phyloP scores from a whole-genome alignment of 2,113 vertebrate genomes.

The Psittacara wagleri region DNA sequence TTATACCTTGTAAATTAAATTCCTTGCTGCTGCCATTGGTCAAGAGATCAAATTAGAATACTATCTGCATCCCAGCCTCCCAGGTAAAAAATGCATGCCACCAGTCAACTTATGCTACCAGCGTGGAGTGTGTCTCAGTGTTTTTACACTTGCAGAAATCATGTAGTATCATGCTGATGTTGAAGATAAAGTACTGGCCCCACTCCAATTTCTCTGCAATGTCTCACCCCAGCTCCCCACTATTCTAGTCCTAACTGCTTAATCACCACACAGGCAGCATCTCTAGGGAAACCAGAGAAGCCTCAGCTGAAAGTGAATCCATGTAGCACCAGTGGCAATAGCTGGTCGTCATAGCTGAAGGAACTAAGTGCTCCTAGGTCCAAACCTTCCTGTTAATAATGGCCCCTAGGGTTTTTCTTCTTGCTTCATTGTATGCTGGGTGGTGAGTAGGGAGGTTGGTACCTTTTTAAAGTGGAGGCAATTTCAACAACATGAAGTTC shows the following conservation, averaged over 20 bases:
- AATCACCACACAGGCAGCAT: background rate
- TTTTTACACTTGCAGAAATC: background rate
- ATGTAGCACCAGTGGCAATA: rapidly evolving
- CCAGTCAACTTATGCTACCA: background rate
- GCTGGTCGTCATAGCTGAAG: background rate
- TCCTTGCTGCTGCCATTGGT: background rate
- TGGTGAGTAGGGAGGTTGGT: background rate
- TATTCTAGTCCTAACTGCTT: background rate
- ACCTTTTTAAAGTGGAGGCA: background rate
- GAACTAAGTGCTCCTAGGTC: background rate
- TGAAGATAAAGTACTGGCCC: background rate
- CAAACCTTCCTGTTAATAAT: background rate
- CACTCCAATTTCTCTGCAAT: background rate
- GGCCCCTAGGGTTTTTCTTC: background rate
- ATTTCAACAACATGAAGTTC: background rate
- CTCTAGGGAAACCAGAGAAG: background rate
- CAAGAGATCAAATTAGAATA: background rate
- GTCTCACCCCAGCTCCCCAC: background rate
- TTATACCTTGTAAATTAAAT: background rate
- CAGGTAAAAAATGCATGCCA: background rate
- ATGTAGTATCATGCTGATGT: background rate
- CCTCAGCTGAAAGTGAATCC: background rate
- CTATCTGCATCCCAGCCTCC: background rate
- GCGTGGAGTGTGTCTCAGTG: rapidly evolving
- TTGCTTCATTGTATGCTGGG: background rate